Percentiles rank a stretch among this genome's conserved stretches.
Conservation (phyloP, 2,113 vertebrate genomes). For the Gopherus flavomarginatus region DNA sequence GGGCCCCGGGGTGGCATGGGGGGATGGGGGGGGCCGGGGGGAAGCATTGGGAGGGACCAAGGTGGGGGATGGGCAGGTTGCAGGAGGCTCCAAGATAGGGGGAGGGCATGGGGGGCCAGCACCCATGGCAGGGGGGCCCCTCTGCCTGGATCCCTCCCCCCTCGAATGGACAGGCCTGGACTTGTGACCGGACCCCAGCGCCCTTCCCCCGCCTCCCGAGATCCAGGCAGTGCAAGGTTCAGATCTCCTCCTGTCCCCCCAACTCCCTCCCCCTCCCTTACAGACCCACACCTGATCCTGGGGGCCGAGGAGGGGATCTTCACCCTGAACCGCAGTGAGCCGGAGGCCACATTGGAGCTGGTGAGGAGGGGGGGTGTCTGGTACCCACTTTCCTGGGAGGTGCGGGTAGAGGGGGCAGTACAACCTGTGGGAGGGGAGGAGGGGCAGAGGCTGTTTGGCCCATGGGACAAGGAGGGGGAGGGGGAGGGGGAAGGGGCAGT, state of each 20-base stretch:
- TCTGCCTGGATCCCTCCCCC: too few relatives aligned
- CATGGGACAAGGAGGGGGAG: neutral
- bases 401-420: neutral
- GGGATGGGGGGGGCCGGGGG: neutral
- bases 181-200: neutral
- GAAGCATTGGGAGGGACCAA: neutral
- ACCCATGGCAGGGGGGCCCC: neutral
- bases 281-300: slow-evolving; percentile 89
- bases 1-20: neutral
- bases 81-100: neutral
- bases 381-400: neutral
- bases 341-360: slow-evolving; percentile 89
- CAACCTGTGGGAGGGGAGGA: neutral
- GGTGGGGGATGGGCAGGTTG: neutral
- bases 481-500: neutral
- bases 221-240: neutral
- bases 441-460: neutral
- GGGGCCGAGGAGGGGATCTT: slow-evolving; percentile 92
- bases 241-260: neutral
- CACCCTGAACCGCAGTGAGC: slow-evolving; percentile 85
- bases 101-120: neutral
- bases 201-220: too few relatives aligned
- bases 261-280: neutral
- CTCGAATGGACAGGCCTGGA: neutral
- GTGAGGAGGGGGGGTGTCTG: slow-evolving; percentile 62